Evolutionary conservation across 2,888 invertebrate species (phyloP).

Genomic region (Pollenia griseotomentosa): DNA sequence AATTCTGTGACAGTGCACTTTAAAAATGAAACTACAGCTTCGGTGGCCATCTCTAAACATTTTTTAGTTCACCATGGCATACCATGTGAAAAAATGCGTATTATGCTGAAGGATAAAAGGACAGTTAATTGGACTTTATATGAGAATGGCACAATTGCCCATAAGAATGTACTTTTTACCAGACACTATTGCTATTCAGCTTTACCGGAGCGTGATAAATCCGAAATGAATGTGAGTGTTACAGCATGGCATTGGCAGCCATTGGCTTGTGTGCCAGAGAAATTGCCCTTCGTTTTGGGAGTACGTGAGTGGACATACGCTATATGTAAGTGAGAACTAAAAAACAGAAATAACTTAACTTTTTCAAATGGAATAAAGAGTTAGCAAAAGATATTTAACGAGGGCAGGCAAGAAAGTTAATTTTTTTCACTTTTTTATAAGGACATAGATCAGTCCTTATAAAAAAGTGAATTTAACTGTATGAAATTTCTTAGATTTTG

Average conservation of each 20-base stretch:
- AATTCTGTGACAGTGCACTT: conserved; percentile 59
- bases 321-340: conserved; percentile 77
- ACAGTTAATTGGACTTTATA: conserved; percentile 70
- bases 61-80: conserved; percentile 77
- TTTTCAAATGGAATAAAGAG: not conserved
- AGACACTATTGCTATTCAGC: conserved; percentile 79
- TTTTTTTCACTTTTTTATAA: too few species aligned
- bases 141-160: conserved; percentile 78
- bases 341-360: not conserved
- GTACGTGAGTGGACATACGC: conserved; percentile 81
- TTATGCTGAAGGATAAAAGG: conserved; percentile 73
- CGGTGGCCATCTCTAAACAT: conserved; percentile 66
- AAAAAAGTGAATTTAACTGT: too few species aligned
- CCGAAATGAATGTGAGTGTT: not conserved
- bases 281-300: conserved; percentile 77
- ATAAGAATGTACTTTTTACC: conserved; percentile 77
- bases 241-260: conserved; percentile 81
- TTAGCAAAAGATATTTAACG: not conserved
- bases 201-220: conserved; percentile 58
- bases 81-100: conserved; percentile 79
- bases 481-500: too few species aligned
- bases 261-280: conserved; percentile 78
- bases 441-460: too few species aligned
- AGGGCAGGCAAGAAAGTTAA: too few species aligned
- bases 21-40: conserved; percentile 74